Conservation (phyloP, 35 echinoderm and acorn worm species). For the Patiria miniata region DNA sequence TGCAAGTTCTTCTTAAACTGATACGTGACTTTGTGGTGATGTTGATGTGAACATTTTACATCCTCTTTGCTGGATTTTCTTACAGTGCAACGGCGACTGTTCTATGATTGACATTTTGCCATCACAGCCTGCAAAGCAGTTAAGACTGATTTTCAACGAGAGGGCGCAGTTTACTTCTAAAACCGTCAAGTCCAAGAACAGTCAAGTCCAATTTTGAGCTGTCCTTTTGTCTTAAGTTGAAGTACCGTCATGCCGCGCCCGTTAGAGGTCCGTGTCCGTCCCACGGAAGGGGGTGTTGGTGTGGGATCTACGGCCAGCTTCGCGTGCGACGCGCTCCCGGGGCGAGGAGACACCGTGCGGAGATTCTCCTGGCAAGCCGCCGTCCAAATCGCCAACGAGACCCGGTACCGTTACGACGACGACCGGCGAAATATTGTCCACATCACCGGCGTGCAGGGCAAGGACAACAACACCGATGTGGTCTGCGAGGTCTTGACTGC, state of each 20-base stretch:
- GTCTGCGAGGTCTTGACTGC: background rate
- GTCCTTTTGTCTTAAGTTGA: too few relatives aligned
- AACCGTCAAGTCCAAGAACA: too few relatives aligned
- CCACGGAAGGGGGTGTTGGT: background rate
- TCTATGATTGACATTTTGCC: too few relatives aligned
- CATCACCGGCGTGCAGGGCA: background rate
- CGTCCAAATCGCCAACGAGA: slow-evolving; percentile 19
- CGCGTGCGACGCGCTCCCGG: background rate
- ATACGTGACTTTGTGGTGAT: too few relatives aligned
- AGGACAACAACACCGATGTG: background rate
- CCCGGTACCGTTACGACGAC: background rate
- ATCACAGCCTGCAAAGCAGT: too few relatives aligned
- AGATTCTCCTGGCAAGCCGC: slow-evolving; percentile 5
- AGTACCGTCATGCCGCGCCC: background rate
- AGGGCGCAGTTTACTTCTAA: too few relatives aligned
- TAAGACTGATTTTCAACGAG: too few relatives aligned
- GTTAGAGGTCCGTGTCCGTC: background rate
- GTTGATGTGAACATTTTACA: too few relatives aligned
- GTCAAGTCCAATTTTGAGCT: too few relatives aligned
- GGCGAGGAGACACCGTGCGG: background rate
- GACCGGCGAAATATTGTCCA: background rate
- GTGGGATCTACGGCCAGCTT: background rate
- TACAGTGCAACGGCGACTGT: too few relatives aligned
- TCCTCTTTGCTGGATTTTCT: too few relatives aligned
- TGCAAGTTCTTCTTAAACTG: too few relatives aligned